Conservation (phyloP, 2,888 invertebrate genomes). For the Flabesymbios commensalis region DNA sequence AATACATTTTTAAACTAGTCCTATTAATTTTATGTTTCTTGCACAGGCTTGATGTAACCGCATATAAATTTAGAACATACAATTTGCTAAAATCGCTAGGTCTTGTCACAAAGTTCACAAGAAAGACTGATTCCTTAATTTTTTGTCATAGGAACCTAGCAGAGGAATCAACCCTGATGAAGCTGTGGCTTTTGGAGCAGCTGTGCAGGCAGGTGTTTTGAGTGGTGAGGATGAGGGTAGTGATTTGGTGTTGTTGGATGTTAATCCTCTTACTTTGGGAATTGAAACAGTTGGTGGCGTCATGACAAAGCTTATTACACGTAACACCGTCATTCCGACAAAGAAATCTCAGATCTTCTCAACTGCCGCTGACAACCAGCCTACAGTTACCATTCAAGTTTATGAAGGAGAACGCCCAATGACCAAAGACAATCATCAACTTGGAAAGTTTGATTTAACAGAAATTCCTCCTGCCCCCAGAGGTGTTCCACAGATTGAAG, state of each 20-base stretch:
- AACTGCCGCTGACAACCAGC: constrained; percentile 98
- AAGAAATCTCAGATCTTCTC: constrained; percentile 99
- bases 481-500: constrained; percentile 63
- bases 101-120: too few relatives aligned
- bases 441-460: constrained; percentile 97
- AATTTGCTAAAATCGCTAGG: too few relatives aligned
- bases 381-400: constrained; percentile 94
- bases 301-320: constrained; percentile 96
- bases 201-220: constrained; percentile 97
- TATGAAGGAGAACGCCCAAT: constrained; percentile 99
- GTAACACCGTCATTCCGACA: constrained; percentile 98
- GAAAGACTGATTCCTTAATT: too few relatives aligned
- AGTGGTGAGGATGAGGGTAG: constrained; percentile 95
- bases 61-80: too few relatives aligned
- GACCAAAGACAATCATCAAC: constrained; percentile 98
- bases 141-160: constrained; percentile 94
- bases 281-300: constrained; percentile 99
- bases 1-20: too few relatives aligned
- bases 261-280: constrained; percentile 98
- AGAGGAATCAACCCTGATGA: constrained; percentile 99
- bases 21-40: too few relatives aligned
- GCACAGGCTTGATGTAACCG: too few relatives aligned
- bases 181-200: constrained; percentile 97
- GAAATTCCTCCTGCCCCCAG: constrained; percentile 83
- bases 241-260: constrained; percentile 94